Percentiles rank a stretch among this genome's conserved stretches.
These are phyloP conservation scores for Oenanthe oenanthe DNA, from an alignment of 2,113 vertebrate genomes.

Conservation along the genomic window DNA sequence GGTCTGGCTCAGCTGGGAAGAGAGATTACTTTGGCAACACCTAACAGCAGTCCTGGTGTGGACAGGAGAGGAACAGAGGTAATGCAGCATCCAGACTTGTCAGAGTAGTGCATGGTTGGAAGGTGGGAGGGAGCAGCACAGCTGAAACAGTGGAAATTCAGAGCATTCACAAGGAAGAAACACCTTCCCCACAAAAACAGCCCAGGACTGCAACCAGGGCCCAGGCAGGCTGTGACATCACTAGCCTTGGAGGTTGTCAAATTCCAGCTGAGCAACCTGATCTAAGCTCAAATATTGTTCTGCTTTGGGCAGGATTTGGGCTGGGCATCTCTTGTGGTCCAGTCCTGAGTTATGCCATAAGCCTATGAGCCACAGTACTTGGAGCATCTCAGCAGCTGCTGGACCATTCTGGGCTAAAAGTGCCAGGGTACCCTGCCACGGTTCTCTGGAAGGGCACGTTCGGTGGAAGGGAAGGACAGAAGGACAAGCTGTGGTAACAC, in stretches of 20 bases:
- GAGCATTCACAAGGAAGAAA: neutral
- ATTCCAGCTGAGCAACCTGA: rapidly evolving
- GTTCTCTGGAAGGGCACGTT: neutral
- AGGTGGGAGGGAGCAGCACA: neutral
- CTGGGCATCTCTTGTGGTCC: neutral
- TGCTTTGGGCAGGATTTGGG: neutral
- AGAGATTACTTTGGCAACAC: neutral
- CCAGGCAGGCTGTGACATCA: neutral
- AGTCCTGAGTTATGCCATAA: neutral
- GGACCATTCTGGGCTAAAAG: neutral
- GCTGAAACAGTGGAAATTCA: neutral
- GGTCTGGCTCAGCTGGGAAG: neutral
- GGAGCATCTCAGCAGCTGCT: neutral
- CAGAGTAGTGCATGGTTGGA: neutral
- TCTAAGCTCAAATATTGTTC: neutral
- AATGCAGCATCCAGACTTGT: rapidly evolving
- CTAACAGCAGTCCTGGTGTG: neutral
- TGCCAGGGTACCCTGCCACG: too few relatives aligned
- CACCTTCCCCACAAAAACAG: neutral
- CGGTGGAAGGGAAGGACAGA: rapidly evolving
- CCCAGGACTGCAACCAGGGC: rapidly evolving
- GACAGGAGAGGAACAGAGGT: neutral
- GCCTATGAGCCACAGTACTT: neutral
- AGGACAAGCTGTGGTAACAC: too few relatives aligned
- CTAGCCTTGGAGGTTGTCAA: too few relatives aligned